Percentiles rank a stretch among this genome's conserved stretches.
phyloP scores from a whole-genome alignment of 1,140 invertebrate species.

The Drosophila simulans region DNA sequence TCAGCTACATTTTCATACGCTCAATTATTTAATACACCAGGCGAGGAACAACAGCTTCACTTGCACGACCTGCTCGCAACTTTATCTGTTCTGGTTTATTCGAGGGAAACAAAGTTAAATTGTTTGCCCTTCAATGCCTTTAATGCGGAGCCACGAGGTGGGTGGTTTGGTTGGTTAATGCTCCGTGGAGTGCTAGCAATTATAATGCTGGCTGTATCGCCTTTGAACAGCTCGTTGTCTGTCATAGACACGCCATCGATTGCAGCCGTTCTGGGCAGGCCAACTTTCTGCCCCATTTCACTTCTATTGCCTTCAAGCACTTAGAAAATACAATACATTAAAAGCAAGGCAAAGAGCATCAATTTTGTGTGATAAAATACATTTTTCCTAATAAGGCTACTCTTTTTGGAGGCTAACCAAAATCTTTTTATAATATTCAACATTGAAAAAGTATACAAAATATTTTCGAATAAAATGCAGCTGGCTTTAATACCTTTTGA shows the following conservation, averaged over 20 bases:
- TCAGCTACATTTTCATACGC: slow-evolving; percentile 71
- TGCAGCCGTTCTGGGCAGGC: slow-evolving; percentile 43
- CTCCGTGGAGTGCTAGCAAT: slow-evolving; percentile 42
- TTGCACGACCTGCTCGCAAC: slow-evolving; percentile 17
- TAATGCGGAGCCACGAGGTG: slow-evolving; percentile 32
- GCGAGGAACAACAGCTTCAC: slow-evolving; percentile 40
- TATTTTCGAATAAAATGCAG: no score
- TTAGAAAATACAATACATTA: slow-evolving; percentile 3
- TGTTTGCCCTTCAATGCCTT: slow-evolving; percentile 51
- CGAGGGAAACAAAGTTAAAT: slow-evolving; percentile 23
- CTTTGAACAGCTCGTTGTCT: slow-evolving; percentile 72
- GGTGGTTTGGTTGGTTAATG: neutral
- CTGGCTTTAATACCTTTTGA: no score
- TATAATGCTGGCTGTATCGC: slow-evolving; percentile 65
- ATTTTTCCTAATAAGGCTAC: no score
- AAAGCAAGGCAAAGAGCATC: neutral
- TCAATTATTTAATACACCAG: slow-evolving; percentile 74
- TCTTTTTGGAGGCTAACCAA: no score
- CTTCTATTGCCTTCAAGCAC: slow-evolving; percentile 7
- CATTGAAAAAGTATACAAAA: no score
- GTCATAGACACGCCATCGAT: slow-evolving; percentile 72
- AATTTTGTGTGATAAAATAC: no score
- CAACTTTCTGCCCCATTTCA: slow-evolving; percentile 72
- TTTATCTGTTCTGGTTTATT: slow-evolving; percentile 25
- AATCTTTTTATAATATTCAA: no score